Evolutionary conservation across 2,797 vertebrate species (phyloP).

Genomic region (Enteromius anoplus): DNA sequence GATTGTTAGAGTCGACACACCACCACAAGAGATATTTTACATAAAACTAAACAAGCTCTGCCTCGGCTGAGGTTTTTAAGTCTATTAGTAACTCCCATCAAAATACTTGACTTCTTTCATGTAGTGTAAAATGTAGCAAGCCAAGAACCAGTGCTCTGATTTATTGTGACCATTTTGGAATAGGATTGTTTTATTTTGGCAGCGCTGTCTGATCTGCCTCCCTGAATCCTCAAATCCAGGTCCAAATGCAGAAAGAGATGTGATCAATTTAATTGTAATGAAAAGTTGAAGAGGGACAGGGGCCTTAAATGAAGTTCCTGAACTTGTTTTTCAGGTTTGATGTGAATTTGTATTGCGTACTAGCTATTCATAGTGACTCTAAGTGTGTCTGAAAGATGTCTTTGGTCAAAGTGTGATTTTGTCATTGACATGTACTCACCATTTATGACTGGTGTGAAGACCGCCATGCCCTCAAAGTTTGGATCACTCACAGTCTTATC

Average conservation of each 20-base stretch:
- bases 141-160: conserved; percentile 12
- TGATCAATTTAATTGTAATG: conserved; percentile 15
- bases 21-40: conserved; percentile 37
- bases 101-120: conserved; percentile 39
- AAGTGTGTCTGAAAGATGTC: not conserved
- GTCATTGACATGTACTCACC: conserved; percentile 75
- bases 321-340: conserved; percentile 12
- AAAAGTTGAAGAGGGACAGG: not conserved
- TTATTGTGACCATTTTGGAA: conserved; percentile 28
- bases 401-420: not conserved
- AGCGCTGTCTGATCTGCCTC: not conserved
- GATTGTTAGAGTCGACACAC: conserved; percentile 57
- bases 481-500: conserved; percentile 89
- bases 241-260: conserved; percentile 11
- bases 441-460: conserved; percentile 94
- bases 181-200: conserved; percentile 36
- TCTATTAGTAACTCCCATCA: conserved; percentile 20
- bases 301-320: not conserved
- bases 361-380: not conserved
- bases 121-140: not conserved
- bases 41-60: conserved; percentile 28
- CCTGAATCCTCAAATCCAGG: not conserved
- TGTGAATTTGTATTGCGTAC: not conserved
- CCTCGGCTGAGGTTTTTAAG: conserved; percentile 24
- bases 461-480: conserved; percentile 90